A percentile compares a stretch with the other conserved stretches of the same genome.
Evolutionary conservation across 2,797 vertebrate species (phyloP).

Genomic region (Epinephelus malabaricus): DNA sequence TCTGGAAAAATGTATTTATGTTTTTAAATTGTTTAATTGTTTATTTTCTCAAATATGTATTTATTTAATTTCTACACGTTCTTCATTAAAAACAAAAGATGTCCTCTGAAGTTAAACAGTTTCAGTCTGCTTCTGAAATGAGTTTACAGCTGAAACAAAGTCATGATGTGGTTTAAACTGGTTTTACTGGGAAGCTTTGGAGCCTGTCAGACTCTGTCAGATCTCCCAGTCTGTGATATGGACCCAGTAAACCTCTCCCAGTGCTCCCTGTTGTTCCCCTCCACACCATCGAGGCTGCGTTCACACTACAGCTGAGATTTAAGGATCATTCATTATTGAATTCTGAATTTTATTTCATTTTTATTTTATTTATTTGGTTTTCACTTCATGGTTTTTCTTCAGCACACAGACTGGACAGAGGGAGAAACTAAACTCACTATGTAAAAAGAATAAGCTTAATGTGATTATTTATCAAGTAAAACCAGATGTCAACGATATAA

Average conservation of each 20-base stretch:
- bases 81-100: too few species aligned
- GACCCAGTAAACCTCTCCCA: constrained; percentile 12
- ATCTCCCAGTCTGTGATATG: constrained; percentile 17
- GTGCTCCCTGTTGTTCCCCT: constrained; percentile 19
- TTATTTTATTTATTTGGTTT: background rate
- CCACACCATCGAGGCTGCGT: background rate
- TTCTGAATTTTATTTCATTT: background rate
- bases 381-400: background rate
- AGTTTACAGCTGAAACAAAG: background rate
- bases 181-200: constrained; percentile 54
- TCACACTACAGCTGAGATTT: background rate
- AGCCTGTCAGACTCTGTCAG: constrained; percentile 28
- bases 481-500: too few species aligned
- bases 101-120: too few species aligned
- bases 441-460: too few species aligned
- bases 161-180: background rate
- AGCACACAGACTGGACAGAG: too few species aligned
- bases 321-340: background rate
- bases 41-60: too few species aligned
- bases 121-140: background rate
- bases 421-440: too few species aligned
- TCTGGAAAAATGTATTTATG: too few species aligned
- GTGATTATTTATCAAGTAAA: too few species aligned
- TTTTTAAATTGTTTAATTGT: too few species aligned
- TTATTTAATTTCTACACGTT: too few species aligned